Evolutionary conservation across 2,113 vertebrate species (phyloP).

Genomic region (Cryptomyrus ogoouensis): DNA sequence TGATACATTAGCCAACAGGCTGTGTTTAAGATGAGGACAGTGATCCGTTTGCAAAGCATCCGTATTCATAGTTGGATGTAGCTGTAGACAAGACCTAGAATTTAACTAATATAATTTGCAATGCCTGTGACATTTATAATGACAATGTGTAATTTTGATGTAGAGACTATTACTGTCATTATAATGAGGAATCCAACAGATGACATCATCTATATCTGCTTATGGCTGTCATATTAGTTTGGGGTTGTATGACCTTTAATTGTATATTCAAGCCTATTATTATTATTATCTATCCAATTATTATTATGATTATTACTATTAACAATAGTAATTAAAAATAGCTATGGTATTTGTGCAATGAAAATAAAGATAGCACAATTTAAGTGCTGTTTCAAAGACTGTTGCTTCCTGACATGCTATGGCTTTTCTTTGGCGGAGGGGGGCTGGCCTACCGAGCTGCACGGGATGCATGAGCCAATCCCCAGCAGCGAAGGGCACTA

Average conservation of each 20-base stretch:
- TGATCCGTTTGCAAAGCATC: not conserved
- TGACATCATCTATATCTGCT: not conserved
- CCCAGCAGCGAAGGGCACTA: not conserved
- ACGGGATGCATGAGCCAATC: not conserved
- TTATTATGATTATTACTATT: not conserved
- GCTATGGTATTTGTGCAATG: not conserved
- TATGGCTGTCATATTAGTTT: not conserved
- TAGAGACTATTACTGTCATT: not conserved
- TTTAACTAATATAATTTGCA: not conserved
- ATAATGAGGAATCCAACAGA: not conserved
- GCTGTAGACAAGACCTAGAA: not conserved
- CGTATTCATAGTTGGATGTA: not conserved
- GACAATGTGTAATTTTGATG: not conserved
- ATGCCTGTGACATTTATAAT: not conserved
- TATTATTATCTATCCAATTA: not conserved
- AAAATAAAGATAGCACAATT: not conserved
- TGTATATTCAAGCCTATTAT: not conserved
- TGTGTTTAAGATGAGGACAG: constrained; percentile 36
- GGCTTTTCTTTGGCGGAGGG: no score
- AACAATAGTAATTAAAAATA: not conserved
- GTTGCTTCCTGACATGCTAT: no score
- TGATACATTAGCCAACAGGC: constrained; percentile 32
- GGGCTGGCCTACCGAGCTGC: not conserved
- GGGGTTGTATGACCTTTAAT: not conserved
- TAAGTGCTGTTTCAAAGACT: no score